phyloP scores from a whole-genome alignment of 2,113 vertebrate genomes.

The Coptodon rendalli region DNA sequence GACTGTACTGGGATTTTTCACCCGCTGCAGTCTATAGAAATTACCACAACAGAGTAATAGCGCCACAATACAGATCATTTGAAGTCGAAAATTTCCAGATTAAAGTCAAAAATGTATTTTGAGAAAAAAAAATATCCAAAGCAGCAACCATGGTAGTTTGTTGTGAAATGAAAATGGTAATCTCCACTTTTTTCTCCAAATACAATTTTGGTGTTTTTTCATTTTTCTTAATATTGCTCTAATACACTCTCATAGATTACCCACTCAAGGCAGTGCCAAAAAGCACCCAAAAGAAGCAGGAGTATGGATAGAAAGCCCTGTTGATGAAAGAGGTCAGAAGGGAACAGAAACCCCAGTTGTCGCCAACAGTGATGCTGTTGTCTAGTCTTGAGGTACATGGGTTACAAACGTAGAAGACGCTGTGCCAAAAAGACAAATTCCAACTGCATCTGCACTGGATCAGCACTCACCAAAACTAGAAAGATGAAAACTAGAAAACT shows the following conservation, averaged over 20 bases:
- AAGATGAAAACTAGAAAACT: neutral
- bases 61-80: neutral
- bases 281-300: neutral
- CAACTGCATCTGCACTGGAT: neutral
- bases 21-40: neutral
- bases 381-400: neutral
- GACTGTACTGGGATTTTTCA: neutral
- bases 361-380: neutral
- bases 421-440: neutral
- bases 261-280: neutral
- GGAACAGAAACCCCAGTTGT: neutral
- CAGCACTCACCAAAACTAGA: neutral
- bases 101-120: neutral
- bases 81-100: rapidly evolving
- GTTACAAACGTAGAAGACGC: neutral
- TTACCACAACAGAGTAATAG: rapidly evolving
- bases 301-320: neutral
- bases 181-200: neutral
- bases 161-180: neutral
- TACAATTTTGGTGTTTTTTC: neutral
- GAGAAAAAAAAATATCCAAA: neutral
- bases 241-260: neutral
- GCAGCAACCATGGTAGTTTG: neutral
- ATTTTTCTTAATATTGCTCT: neutral
- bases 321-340: neutral